These are phyloP conservation scores for Aradophagus sp. DNA, from an alignment of 1,140 invertebrate genomes.

Conservation along the genomic window DNA sequence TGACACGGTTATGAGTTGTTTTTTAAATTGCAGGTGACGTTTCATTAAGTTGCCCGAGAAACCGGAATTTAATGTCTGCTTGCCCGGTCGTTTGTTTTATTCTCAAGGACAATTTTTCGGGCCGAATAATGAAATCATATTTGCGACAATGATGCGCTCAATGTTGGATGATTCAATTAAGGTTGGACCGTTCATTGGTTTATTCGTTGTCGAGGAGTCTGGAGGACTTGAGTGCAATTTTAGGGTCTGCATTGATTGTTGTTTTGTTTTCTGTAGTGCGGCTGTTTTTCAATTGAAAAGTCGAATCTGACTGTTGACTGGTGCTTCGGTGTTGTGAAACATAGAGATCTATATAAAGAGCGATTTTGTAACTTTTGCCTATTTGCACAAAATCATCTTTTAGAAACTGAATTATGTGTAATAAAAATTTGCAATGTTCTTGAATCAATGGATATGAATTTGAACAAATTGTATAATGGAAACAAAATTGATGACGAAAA, in stretches of 20 bases:
- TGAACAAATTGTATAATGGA: too few species aligned
- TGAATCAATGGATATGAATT: too few species aligned
- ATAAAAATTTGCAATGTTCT: too few species aligned
- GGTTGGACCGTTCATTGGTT: slow-evolving; percentile 7
- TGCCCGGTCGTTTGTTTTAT: too few species aligned
- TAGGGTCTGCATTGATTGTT: slow-evolving; percentile 4
- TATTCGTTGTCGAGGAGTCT: slow-evolving; percentile 10
- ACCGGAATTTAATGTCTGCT: slow-evolving; percentile 1
- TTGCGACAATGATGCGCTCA: slow-evolving; percentile 33
- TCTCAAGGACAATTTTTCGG: slow-evolving; percentile 24
- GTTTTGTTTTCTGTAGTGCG: too few species aligned
- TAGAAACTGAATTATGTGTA: background rate
- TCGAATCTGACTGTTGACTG: too few species aligned
- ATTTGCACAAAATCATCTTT: slow-evolving; percentile 26
- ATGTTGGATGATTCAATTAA: slow-evolving; percentile 43
- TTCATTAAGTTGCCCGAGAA: too few species aligned
- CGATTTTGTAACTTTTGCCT: slow-evolving; percentile 9
- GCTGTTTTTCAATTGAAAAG: too few species aligned
- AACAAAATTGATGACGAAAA: too few species aligned
- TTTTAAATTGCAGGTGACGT: slow-evolving; percentile 3
- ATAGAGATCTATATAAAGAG: too few species aligned
- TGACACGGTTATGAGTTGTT: too few species aligned
- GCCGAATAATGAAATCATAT: slow-evolving; percentile 33
- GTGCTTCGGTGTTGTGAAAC: too few species aligned
- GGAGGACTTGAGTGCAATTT: slow-evolving; percentile 8